Evolutionary conservation across 2,113 vertebrate genomes (phyloP), one percentile per base, ranked within the genome.

Genomic region (Anser brachyrhynchus): DNA sequence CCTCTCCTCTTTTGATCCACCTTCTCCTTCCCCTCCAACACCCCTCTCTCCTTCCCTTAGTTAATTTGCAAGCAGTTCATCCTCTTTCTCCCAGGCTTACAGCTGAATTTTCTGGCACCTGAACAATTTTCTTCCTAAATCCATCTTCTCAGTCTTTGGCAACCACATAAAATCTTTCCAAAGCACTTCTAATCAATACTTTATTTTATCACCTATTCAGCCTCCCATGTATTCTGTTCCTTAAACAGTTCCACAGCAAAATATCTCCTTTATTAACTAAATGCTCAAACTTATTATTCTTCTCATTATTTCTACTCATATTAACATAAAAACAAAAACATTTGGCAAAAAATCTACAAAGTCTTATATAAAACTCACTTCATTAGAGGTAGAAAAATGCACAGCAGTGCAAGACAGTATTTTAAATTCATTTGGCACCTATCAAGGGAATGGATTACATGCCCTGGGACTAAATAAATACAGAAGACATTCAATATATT

Each of bases 401-500:
- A 85, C 26, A 90, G 33, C 20, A 81, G 23, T 73, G 65, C 19
- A 71, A 81, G 25, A 26, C 8, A 15, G 3, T 37, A 84, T 91
- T 94, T 94, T 44, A 84, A 89, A 91, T 83, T 80, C 33, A 51
- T 76, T 82, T 96, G 52, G n/a, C 67, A 92, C 31, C 39, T 97
- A 83, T 88, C 46, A 92, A 58, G 79, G 62, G 67, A 92, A 91
- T 75, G 43, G 52, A 95, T 96, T 97, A 75, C 52, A 84, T n/a
- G 44, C 26, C 51, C 67, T 26, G 11, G 74, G 11, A 94, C 52
- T 89, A 95, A 95, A 95, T 70, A 65, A 94, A 85, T 65, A 73
- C 11, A 9, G 43, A 43, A 91, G 31, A 3, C 21, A 73, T 96
- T 84, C 65, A 64, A 67, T 83, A 69, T 61, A 95, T 95, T 92